Percentiles rank a stretch among this genome's conserved stretches.
Evolutionary conservation across 2,888 invertebrate genomes (phyloP).

Genomic region (Hyposoter dolosus): DNA sequence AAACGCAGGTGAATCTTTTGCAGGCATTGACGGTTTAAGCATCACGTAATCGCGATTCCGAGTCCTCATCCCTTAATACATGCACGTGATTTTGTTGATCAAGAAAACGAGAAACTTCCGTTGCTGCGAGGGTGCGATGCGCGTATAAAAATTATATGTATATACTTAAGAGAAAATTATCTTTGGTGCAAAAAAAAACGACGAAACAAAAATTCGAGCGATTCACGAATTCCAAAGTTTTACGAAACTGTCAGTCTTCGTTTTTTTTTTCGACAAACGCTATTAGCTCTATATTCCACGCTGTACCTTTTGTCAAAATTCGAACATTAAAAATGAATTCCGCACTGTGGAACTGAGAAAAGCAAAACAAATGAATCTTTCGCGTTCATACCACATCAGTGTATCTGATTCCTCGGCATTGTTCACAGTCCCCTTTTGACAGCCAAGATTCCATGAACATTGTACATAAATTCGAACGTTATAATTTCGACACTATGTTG

Average conservation of each 20-base stretch:
- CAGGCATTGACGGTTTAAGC: not conserved
- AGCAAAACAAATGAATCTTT: conserved; percentile 13
- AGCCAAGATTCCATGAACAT: conserved; percentile 31
- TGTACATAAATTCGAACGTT: conserved; percentile 48
- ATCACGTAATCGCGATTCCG: conserved; percentile 12
- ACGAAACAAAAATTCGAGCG: conserved; percentile 16
- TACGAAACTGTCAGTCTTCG: conserved; percentile 28
- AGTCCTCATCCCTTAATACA: conserved; percentile 15
- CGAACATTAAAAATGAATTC: not conserved
- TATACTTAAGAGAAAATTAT: conserved; percentile 7
- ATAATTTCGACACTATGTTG: conserved; percentile 29
- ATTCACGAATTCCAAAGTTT: conserved; percentile 45
- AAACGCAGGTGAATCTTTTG: conserved; percentile 15
- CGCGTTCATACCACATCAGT: conserved; percentile 2
- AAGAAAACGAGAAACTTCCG: not conserved
- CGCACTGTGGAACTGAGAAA: conserved; percentile 15
- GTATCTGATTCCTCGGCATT: conserved; percentile 38
- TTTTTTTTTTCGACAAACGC: not conserved
- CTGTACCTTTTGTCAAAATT: not conserved
- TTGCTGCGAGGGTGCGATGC: not conserved
- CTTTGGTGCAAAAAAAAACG: conserved; percentile 6
- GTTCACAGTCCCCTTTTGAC: conserved; percentile 14
- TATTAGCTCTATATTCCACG: not conserved
- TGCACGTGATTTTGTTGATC: conserved; percentile 15
- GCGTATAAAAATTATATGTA: conserved; percentile 29